A percentile compares a stretch with the other conserved stretches of the same genome.
phyloP scores from a whole-genome alignment of 2,888 invertebrate genomes.

The Agrenia bidenticulata region DNA sequence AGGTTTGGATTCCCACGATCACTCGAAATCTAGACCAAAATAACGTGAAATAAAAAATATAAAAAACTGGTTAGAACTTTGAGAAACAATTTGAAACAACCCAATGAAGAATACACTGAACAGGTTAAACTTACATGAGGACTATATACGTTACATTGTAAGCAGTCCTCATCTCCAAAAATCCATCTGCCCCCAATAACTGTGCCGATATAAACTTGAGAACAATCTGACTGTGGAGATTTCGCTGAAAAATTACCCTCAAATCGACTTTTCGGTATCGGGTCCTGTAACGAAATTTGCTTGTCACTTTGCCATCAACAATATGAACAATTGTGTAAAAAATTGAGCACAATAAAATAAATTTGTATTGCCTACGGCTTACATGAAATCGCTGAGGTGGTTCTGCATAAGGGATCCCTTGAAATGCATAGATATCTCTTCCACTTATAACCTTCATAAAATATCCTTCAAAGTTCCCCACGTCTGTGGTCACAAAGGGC shows the following conservation, averaged over 20 bases:
- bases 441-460: constrained; percentile 40
- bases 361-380: no score
- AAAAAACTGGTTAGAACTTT: no score
- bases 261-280: not conserved
- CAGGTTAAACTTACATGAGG: constrained; percentile 15
- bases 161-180: constrained; percentile 11
- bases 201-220: not conserved
- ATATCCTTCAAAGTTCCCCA: constrained; percentile 39
- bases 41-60: not conserved
- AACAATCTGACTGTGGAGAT: no score
- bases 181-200: constrained; percentile 4
- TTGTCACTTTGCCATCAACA: no score
- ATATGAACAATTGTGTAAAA: no score
- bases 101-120: no score
- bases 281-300: no score
- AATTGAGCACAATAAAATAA: no score
- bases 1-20: not conserved
- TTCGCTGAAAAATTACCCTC: no score
- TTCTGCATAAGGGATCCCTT: constrained; percentile 47
- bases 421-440: constrained; percentile 40
- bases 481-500: constrained; percentile 11
- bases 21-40: not conserved
- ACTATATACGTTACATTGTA: constrained; percentile 26
- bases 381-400: constrained; percentile 27
- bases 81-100: no score